phyloP scores from a whole-genome alignment of 1,140 invertebrate genomes.

The Ridgeia piscesae region DNA sequence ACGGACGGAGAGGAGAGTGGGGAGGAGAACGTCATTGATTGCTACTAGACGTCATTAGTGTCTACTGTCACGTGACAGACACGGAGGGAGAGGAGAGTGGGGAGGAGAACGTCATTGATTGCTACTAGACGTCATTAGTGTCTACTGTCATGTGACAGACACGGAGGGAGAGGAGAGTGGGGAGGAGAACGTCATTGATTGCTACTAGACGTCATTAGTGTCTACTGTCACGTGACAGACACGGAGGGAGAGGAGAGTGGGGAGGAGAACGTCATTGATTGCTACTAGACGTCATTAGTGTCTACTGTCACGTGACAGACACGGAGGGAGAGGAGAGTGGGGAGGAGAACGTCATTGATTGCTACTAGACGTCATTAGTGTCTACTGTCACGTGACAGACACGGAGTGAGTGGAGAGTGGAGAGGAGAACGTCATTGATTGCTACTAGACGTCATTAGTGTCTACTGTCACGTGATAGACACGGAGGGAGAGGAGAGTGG shows the following conservation, averaged over 20 bases:
- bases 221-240: too few relatives aligned
- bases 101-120: background rate
- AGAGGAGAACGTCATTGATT: background rate
- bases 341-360: background rate
- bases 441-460: background rate
- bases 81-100: background rate
- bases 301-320: too few relatives aligned
- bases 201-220: too few relatives aligned
- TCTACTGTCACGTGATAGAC: too few relatives aligned
- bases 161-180: too few relatives aligned
- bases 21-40: background rate
- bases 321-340: background rate
- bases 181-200: too few relatives aligned
- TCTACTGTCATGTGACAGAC: too few relatives aligned
- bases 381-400: background rate
- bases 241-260: too few relatives aligned
- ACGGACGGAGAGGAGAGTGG: background rate
- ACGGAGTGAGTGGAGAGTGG: background rate
- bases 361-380: background rate
- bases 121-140: background rate
- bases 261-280: too few relatives aligned
- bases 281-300: too few relatives aligned
- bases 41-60: background rate
- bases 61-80: background rate
- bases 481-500: too few relatives aligned